Evolutionary conservation across 2,113 vertebrate genomes (phyloP).

Genomic region (Falco punctatus): DNA sequence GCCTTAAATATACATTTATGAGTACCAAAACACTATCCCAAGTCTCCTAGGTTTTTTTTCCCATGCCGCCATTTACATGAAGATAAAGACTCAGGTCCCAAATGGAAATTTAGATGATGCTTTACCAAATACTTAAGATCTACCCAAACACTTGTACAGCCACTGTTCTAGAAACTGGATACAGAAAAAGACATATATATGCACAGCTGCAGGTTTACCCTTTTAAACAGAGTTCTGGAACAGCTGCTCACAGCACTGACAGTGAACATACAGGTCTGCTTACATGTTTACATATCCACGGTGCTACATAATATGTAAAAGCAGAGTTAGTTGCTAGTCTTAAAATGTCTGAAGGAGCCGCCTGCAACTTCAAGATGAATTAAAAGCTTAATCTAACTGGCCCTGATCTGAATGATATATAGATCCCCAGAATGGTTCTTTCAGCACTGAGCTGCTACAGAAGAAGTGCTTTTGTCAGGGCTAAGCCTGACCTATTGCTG

Average conservation of each 20-base stretch:
- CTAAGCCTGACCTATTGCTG: neutral
- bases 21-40: neutral
- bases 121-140: neutral
- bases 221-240: neutral
- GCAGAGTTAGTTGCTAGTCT: neutral
- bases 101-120: neutral
- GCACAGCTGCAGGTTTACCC: neutral
- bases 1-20: neutral
- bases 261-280: neutral
- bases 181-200: fast-evolving
- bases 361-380: neutral
- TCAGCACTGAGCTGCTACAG: neutral
- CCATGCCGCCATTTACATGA: neutral
- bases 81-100: neutral
- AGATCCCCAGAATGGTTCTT: neutral
- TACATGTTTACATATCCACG: fast-evolving
- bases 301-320: fast-evolving
- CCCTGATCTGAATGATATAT: fast-evolving
- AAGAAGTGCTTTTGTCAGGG: neutral
- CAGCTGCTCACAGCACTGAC: neutral
- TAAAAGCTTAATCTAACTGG: neutral
- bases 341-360: neutral
- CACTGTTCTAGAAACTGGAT: neutral
- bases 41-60: neutral
- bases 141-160: fast-evolving